Evolutionary conservation across 2,888 invertebrate genomes (phyloP).

Genomic region (Leucoptera coffeella): DNA sequence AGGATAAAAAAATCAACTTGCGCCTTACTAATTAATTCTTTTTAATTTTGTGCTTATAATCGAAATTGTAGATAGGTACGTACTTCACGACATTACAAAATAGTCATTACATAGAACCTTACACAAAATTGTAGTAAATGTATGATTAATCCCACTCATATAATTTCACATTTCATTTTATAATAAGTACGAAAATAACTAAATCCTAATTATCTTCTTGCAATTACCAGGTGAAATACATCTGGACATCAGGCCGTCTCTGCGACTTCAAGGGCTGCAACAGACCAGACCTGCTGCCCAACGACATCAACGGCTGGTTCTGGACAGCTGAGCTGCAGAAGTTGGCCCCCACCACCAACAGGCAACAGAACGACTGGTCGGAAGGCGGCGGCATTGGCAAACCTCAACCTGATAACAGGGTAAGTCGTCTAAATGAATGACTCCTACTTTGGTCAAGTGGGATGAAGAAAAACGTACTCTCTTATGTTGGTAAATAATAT

Average conservation of each 20-base stretch:
- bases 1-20: too few relatives aligned
- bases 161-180: too few relatives aligned
- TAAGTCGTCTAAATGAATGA: constrained; percentile 11
- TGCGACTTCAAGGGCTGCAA: constrained; percentile 90
- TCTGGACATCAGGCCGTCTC: constrained; percentile 85
- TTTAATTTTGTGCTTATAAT: too few relatives aligned
- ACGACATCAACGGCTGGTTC: constrained; percentile 83
- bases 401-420: constrained; percentile 83
- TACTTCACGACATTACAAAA: too few relatives aligned
- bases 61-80: too few relatives aligned
- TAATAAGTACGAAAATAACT: too few relatives aligned
- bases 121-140: neutral
- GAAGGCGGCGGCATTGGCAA: constrained; percentile 78
- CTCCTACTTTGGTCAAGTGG: neutral
- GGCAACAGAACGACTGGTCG: constrained; percentile 84
- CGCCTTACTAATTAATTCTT: too few relatives aligned
- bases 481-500: too few relatives aligned
- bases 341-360: constrained; percentile 74
- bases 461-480: neutral
- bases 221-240: constrained; percentile 83
- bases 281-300: constrained; percentile 76
- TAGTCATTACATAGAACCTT: neutral
- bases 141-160: constrained; percentile 2
- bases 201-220: too few relatives aligned
- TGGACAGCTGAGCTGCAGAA: constrained; percentile 86